phyloP scores from a whole-genome alignment of 2,888 invertebrate genomes.

The Melolontha melolontha region DNA sequence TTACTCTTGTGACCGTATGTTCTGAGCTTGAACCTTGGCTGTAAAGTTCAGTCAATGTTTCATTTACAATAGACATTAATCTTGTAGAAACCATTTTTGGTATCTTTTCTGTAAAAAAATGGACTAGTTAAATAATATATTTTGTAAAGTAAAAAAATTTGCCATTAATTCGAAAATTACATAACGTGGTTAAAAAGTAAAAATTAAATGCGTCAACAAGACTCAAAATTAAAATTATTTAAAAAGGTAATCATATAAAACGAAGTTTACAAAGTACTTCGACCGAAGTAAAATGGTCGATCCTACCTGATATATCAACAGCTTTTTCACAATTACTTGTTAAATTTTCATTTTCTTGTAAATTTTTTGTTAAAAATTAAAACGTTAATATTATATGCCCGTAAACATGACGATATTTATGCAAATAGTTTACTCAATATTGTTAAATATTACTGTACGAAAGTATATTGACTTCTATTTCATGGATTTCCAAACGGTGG shows the following conservation, averaged over 20 bases:
- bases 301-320: conserved; percentile 47
- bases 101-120: conserved; percentile 15
- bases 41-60: conserved; percentile 59
- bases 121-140: conserved; percentile 13
- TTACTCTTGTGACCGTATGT: conserved; percentile 58
- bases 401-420: conserved; percentile 23
- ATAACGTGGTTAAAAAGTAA: conserved; percentile 10
- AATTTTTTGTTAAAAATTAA: conserved; percentile 1
- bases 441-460: conserved; percentile 34
- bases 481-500: conserved; percentile 43
- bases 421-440: conserved; percentile 26
- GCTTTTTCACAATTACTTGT: conserved; percentile 44
- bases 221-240: conserved; percentile 24
- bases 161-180: conserved; percentile 19
- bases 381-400: conserved; percentile 21
- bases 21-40: conserved; percentile 52
- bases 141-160: conserved; percentile 21
- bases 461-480: conserved; percentile 43
- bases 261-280: conserved; percentile 41
- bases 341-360: conserved; percentile 38
- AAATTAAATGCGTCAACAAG: conserved; percentile 8
- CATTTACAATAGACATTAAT: conserved; percentile 68
- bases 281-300: conserved; percentile 45
- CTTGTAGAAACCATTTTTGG: conserved; percentile 69
- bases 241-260: conserved; percentile 34